Percentiles rank a stretch among this genome's conserved stretches.
Evolutionary conservation across 37 sponge, comb jelly and placozoan genomes (phyloP).

Genomic region (Petrosia ficiformis): DNA sequence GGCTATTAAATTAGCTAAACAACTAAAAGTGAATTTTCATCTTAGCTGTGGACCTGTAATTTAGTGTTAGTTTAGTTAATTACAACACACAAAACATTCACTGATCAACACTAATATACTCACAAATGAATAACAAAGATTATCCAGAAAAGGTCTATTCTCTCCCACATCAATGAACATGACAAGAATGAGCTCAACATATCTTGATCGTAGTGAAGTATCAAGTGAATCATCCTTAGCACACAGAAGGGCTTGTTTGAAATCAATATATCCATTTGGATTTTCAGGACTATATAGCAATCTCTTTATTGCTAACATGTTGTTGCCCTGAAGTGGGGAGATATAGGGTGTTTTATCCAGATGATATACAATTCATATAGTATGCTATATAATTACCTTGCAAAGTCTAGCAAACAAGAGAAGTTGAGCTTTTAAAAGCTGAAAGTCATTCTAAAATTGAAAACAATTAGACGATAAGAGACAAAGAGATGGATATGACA

Average conservation of each 20-base stretch:
- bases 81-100: no score
- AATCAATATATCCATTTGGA: constrained; percentile 13
- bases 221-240: constrained; percentile 22
- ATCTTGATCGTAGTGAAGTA: constrained; percentile 27
- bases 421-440: constrained; percentile 37
- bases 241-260: constrained; percentile 36
- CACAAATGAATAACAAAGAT: constrained; percentile 62
- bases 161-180: constrained; percentile 68
- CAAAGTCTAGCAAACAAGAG: constrained; percentile 59
- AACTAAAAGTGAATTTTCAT: no score
- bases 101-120: constrained; percentile 13
- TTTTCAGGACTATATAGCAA: not conserved
- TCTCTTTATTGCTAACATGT: constrained; percentile 16
- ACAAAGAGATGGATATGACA: no score
- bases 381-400: constrained; percentile 17
- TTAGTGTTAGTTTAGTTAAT: no score
- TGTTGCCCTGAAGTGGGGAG: constrained; percentile 26
- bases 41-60: no score
- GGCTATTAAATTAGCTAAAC: no score
- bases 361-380: no score
- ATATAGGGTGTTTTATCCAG: no score
- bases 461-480: no score
- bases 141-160: constrained; percentile 61
- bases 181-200: constrained; percentile 46
- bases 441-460: constrained; percentile 4